Base-by-base conservation (phyloP, 1,140 invertebrate genomes). In the Drosophila willistoni region DNA sequence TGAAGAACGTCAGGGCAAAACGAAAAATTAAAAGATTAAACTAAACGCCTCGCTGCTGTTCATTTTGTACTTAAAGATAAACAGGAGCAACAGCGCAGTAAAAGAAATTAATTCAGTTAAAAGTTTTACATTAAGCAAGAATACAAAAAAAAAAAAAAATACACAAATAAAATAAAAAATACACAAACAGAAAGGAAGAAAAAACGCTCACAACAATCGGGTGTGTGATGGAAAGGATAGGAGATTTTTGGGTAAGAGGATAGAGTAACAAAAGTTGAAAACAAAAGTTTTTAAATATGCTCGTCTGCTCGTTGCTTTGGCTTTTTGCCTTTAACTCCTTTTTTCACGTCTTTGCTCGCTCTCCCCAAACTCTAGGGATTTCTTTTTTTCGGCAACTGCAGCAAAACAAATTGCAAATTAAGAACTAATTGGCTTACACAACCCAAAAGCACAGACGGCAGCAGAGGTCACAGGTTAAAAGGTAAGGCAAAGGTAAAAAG, bases 341-440 rank as follows among this genome's bases (percentile, higher is more conserved):
- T 79, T 78, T 72, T 64, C 59, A 68, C 64, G 72, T 78, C 78
- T 69, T 78, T n/a, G n/a, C n/a, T 78, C 77, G 64, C 75, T 75
- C 69, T 55, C 1, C 64, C 73, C 63, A 62, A 65, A 22, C 62
- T 66, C 54, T 36, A 55, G 51, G 10, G 36, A 4, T 39, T 66
- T 77, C 56, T 33, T 51, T 71, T 69, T 70, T 57, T 34, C 1
- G 55, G 29, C 55, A 82, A 81, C 81, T 89, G 85, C 84, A 89
- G 77, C 84, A 90, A 89, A 89, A 89, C 84, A 89, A 89, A 89
- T 89, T 89, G 84, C 84, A 84, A 89, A 89, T 89, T 89, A 89
- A 89, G 77, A 90, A 89, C 80, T 89, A 89, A 89, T 89, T 89
- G 84, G 84, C 84, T 89, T 89, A 89, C 84, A 81, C 77, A 89